These are phyloP conservation scores for Crossoptilon crossoptilon DNA, from an alignment of 2,797 vertebrate genomes.

Conservation along the genomic window DNA sequence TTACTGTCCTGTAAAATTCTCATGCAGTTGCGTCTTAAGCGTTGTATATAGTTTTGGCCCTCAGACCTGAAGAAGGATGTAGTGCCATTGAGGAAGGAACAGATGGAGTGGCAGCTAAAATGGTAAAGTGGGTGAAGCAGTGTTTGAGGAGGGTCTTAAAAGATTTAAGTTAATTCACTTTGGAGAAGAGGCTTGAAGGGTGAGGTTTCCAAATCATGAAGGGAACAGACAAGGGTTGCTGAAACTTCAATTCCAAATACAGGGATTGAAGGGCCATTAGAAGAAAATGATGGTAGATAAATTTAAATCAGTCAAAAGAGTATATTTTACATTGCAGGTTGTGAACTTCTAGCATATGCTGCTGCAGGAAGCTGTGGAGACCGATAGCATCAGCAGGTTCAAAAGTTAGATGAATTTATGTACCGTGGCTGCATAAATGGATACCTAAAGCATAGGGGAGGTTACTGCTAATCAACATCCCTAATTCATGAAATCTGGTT, in stretches of 20 bases:
- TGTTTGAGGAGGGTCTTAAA: background rate
- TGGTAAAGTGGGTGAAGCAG: background rate
- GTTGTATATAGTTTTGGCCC: background rate
- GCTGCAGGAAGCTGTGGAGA: background rate
- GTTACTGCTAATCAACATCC: background rate
- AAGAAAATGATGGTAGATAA: background rate
- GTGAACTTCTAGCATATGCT: background rate
- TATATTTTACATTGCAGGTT: background rate
- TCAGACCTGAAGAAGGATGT: background rate
- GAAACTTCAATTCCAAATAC: background rate
- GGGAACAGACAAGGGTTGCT: background rate
- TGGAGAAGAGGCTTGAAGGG: background rate
- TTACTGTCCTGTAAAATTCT: background rate
- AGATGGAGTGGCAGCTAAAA: background rate
- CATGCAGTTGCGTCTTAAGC: accelerated
- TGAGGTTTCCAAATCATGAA: background rate
- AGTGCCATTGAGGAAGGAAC: background rate
- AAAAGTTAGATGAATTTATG: background rate
- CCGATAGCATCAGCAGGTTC: background rate
- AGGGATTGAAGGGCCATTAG: background rate
- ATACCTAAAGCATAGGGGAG: background rate
- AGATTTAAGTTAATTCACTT: background rate
- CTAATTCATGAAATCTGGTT: background rate
- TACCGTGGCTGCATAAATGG: background rate
- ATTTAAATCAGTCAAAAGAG: background rate